Conservation (phyloP, 1,140 invertebrate species). For the Neodiprion fabricii region DNA sequence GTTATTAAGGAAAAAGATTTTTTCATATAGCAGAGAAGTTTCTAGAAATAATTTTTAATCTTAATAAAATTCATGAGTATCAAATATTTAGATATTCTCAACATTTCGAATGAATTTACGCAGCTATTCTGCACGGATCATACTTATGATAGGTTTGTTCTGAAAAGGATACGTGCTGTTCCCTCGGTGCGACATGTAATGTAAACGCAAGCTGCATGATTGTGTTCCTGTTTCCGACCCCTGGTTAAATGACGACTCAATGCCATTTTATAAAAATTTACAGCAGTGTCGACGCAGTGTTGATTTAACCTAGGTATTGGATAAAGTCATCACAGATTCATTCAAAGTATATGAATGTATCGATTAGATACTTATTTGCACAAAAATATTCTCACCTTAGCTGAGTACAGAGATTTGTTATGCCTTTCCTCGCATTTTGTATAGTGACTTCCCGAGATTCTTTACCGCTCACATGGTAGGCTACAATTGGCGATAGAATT, state of each 20-base stretch:
- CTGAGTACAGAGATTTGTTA: conserved; percentile 79
- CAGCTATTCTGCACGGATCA: no score
- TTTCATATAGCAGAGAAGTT: conserved; percentile 13
- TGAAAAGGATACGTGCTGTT: conserved; percentile 88
- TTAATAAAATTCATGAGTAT: neutral
- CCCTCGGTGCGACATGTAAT: conserved; percentile 95
- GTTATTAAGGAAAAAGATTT: conserved; percentile 33
- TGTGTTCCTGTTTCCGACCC: conserved; percentile 88
- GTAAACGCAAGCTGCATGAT: conserved; percentile 97
- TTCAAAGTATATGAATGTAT: neutral
- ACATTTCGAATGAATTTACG: no score
- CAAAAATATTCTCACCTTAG: conserved; percentile 60
- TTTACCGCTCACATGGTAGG: conserved; percentile 81
- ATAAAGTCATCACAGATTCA: conserved; percentile 16
- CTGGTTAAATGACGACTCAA: conserved; percentile 86
- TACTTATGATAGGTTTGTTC: neutral
- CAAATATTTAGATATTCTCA: neutral
- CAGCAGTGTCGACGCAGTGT: conserved; percentile 91
- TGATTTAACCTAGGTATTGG: conserved; percentile 73
- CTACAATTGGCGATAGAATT: conserved; percentile 54
- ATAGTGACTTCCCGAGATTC: conserved; percentile 92
- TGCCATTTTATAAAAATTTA: conserved; percentile 97
- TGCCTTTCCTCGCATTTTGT: conserved; percentile 84
- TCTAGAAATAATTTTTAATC: neutral
- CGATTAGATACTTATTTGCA: neutral